Conservation (phyloP, 64 coral and sea anemone species). For the Dendrophyllia cribrosa region DNA sequence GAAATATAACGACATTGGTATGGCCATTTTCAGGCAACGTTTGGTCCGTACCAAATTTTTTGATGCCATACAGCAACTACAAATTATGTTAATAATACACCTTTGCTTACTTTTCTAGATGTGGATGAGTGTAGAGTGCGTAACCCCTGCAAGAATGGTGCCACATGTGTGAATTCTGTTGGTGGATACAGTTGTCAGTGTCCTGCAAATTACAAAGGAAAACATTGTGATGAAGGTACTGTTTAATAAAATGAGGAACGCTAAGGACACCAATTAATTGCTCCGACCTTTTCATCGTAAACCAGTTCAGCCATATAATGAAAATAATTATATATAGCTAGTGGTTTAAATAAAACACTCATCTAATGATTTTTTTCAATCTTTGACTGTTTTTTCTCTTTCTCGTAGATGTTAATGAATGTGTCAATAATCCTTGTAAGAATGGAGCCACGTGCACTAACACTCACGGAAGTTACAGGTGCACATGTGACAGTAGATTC, state of each 20-base stretch:
- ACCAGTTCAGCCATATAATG: no score
- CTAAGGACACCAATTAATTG: background rate
- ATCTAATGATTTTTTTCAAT: no score
- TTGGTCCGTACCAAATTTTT: no score
- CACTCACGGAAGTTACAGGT: conserved; percentile 28
- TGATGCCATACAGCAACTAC: no score
- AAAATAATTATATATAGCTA: no score
- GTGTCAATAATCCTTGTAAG: conserved; percentile 41
- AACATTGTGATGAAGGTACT: conserved; percentile 33
- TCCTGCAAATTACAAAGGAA: conserved; percentile 31
- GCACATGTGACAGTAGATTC: conserved; percentile 26
- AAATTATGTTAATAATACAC: background rate
- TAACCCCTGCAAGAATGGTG: conserved; percentile 37
- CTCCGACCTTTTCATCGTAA: no score
- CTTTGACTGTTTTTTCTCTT: background rate
- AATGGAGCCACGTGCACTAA: conserved; percentile 57
- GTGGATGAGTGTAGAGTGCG: conserved; percentile 5
- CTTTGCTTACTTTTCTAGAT: background rate
- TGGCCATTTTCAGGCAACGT: no score
- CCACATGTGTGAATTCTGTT: conserved; percentile 8
- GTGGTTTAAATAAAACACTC: no score
- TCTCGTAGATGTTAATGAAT: conserved; percentile 20
- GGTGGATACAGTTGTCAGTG: conserved; percentile 30
- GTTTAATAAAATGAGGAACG: background rate
- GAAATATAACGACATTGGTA: no score